Conservation (phyloP, 2,113 vertebrate species). For the Mixornis gularis region DNA sequence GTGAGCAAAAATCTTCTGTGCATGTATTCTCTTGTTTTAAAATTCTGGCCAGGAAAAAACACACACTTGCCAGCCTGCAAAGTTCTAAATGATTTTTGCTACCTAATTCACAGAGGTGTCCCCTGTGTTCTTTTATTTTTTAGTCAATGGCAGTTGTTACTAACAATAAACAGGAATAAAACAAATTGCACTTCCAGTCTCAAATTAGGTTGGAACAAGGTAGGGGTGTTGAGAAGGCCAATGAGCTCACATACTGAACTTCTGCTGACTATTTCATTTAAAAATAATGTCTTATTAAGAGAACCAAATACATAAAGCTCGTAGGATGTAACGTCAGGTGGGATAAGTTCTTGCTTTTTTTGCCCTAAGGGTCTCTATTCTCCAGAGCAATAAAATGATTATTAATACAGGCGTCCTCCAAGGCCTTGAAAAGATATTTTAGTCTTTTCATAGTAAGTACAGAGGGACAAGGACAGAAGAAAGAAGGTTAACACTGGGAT, state of each 20-base stretch:
- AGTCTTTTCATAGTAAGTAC: not conserved
- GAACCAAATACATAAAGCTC: not conserved
- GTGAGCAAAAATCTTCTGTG: not conserved
- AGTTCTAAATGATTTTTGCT: not conserved
- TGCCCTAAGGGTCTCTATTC: not conserved
- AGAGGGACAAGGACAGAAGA: not conserved
- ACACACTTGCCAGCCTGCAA: not conserved
- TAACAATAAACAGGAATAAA: not conserved
- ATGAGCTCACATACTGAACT: not conserved
- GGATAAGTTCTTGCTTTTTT: not conserved
- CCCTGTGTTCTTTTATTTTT: not conserved
- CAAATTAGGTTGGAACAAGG: not conserved
- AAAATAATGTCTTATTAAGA: not conserved
- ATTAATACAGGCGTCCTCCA: not conserved
- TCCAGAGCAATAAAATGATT: not conserved
- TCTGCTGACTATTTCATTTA: not conserved
- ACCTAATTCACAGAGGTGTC: not conserved
- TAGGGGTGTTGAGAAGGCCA: not conserved
- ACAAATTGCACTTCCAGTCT: not conserved
- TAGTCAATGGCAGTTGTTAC: not conserved
- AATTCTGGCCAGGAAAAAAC: not conserved
- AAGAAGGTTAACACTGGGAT: not conserved
- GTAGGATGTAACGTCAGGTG: too few species aligned
- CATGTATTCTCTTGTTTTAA: not conserved
- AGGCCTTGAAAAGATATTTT: not conserved